phyloP scores from a whole-genome alignment of 2,113 vertebrate species.

The Carassius carassius region DNA sequence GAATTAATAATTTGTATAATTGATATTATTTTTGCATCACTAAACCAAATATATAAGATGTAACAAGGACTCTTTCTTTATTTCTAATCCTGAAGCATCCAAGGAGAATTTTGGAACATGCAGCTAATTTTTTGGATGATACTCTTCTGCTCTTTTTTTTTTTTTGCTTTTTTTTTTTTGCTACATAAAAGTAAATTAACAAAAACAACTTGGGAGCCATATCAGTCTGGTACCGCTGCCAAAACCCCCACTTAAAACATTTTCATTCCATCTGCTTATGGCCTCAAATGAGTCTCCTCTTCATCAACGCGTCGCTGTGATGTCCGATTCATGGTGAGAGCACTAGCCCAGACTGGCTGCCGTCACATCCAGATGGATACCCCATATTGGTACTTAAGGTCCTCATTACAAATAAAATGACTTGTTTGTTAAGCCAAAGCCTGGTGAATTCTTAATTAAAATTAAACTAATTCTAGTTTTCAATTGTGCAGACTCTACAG shows the following conservation, averaged over 20 bases:
- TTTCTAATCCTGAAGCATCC: background rate
- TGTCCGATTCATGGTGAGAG: background rate
- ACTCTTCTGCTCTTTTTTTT: background rate
- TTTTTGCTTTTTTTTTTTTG: background rate
- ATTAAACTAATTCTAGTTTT: background rate
- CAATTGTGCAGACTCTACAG: background rate
- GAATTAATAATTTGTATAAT: background rate
- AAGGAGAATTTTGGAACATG: slow-evolving; percentile 18
- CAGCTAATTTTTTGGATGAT: background rate
- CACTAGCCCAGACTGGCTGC: background rate
- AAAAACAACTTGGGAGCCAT: slow-evolving; percentile 17
- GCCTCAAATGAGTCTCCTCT: slow-evolving; percentile 25
- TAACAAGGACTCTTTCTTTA: background rate
- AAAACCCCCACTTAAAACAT: slow-evolving; percentile 31
- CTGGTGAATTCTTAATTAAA: background rate
- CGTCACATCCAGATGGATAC: slow-evolving; percentile 27
- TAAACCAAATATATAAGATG: background rate
- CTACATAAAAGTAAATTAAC: slow-evolving; percentile 28
- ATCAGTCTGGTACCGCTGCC: background rate
- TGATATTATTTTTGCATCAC: background rate
- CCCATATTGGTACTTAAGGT: slow-evolving; percentile 16
- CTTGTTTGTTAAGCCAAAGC: slow-evolving; percentile 11
- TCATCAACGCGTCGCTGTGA: background rate
- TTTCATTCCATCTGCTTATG: slow-evolving; percentile 34
- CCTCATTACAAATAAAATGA: background rate